Conservation (phyloP, 2,888 invertebrate species). For the Serrognathus titanus region DNA sequence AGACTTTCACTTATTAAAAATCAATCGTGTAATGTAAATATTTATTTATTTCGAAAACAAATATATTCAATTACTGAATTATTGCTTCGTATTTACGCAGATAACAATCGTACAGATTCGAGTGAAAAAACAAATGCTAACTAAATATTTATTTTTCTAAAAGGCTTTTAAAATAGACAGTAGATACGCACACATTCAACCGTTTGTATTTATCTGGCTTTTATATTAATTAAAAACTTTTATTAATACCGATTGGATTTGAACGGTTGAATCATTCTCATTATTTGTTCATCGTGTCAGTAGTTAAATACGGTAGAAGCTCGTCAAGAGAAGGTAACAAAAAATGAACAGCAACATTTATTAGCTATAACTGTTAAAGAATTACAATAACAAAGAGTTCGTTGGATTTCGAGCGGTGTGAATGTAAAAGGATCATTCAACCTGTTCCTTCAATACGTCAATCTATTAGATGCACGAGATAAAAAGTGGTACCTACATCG, state of each 20-base stretch:
- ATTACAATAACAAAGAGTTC: conserved; percentile 14
- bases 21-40: too few relatives aligned
- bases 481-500: conserved; percentile 10
- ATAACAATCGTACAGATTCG: not conserved
- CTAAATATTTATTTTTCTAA: conserved; percentile 4
- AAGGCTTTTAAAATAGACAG: conserved; percentile 5
- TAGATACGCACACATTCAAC: not conserved
- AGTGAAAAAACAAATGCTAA: not conserved
- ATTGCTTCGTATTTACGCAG: not conserved
- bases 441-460: conserved; percentile 8
- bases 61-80: too few relatives aligned
- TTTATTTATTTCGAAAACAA: too few relatives aligned
- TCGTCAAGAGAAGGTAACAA: conserved; percentile 6
- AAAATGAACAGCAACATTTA: conserved; percentile 5
- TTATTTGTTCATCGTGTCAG: conserved; percentile 5
- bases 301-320: conserved; percentile 2
- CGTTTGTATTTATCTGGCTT: conserved; percentile 1
- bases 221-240: conserved; percentile 11
- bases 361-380: conserved; percentile 13
- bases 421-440: conserved; percentile 8
- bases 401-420: conserved; percentile 8
- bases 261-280: conserved; percentile 1
- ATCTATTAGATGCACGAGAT: conserved; percentile 7
- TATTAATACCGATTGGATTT: conserved; percentile 6
- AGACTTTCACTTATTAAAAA: too few relatives aligned